These are phyloP conservation scores for Aythya baeri DNA, from an alignment of 2,113 vertebrate genomes.

Conservation along the genomic window DNA sequence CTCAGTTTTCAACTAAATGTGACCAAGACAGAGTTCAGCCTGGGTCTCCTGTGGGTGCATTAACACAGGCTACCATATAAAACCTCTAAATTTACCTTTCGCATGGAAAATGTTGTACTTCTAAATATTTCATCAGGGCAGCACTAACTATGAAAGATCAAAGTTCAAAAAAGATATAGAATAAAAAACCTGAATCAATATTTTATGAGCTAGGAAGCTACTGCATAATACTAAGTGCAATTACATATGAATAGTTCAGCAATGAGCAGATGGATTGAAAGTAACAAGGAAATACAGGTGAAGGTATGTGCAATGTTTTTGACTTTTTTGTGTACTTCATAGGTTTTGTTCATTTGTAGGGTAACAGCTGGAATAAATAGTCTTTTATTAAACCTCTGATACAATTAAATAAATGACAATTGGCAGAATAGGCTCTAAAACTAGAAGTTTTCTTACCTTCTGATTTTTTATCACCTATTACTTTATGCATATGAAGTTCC, in stretches of 20 bases:
- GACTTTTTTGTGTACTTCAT: background rate
- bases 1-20: background rate
- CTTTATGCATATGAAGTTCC: background rate
- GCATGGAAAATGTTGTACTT: conserved; percentile 7
- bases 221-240: background rate
- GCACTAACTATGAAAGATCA: conserved; percentile 34
- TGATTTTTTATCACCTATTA: background rate
- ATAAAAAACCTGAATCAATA: conserved; percentile 12
- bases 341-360: background rate
- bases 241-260: background rate
- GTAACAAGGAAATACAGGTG: background rate
- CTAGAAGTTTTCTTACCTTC: background rate
- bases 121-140: conserved; percentile 56
- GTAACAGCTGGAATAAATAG: background rate
- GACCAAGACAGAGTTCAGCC: background rate
- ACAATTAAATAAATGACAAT: background rate
- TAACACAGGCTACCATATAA: background rate
- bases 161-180: background rate
- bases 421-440: background rate
- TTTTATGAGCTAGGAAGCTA: conserved; percentile 8
- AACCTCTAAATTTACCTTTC: conserved; percentile 47
- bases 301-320: background rate
- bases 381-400: background rate
- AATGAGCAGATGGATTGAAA: background rate
- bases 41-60: background rate